Conservation (phyloP, 2,113 vertebrate genomes). For the Felis chaus region DNA sequence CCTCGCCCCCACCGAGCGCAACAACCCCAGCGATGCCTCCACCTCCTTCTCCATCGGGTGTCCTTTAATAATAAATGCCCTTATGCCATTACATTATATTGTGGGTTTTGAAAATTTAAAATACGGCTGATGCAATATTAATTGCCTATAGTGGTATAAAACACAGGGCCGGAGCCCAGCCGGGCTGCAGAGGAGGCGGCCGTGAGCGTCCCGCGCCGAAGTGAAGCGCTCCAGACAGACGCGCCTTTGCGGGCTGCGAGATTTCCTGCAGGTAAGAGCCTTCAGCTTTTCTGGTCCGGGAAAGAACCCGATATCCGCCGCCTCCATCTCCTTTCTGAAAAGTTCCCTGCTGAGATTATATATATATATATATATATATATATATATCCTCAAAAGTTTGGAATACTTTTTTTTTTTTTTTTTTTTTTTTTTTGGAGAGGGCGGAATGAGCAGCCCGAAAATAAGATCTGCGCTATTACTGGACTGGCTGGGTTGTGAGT, state of each 20-base stretch:
- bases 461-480: neutral
- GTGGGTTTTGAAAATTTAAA: constrained; percentile 92
- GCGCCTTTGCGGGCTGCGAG: neutral
- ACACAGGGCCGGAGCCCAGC: constrained; percentile 81
- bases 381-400: constrained; percentile 45
- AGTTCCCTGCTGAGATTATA: neutral
- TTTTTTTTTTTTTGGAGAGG: constrained; percentile 33
- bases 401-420: constrained; percentile 25
- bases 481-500: neutral
- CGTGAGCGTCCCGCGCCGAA: constrained; percentile 66
- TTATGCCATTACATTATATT: constrained; percentile 87
- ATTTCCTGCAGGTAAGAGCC: constrained; percentile 78
- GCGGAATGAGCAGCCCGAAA: neutral
- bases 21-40: constrained; percentile 72
- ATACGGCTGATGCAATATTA: constrained; percentile 92
- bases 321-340: constrained; percentile 9
- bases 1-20: constrained; percentile 39
- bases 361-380: neutral
- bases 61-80: constrained; percentile 92
- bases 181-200: constrained; percentile 76
- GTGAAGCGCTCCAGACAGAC: constrained; percentile 53
- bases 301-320: neutral
- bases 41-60: constrained; percentile 84
- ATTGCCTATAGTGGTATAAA: constrained; percentile 88
- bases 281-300: neutral